Evolutionary conservation across 2,888 invertebrate genomes (phyloP).

Genomic region (Calliscelio sp.): DNA sequence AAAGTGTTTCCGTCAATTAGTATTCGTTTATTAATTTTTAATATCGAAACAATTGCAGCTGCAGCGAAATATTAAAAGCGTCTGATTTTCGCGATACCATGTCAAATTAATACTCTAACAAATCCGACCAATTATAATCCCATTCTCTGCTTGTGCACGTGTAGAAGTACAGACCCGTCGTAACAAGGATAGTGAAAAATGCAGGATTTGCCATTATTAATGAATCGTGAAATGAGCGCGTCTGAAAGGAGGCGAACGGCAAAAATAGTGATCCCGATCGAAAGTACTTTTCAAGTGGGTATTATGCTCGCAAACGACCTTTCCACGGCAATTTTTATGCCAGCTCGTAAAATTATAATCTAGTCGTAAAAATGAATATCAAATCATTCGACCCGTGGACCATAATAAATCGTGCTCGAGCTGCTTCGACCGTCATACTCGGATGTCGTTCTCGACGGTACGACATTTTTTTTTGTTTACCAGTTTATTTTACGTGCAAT

Average conservation of each 20-base stretch:
- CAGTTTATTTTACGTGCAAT: conserved; percentile 28
- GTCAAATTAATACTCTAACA: conserved; percentile 9
- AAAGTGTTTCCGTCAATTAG: conserved; percentile 44
- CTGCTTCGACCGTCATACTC: conserved; percentile 3
- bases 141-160: neutral
- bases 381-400: conserved; percentile 51
- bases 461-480: conserved; percentile 12
- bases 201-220: conserved; percentile 50
- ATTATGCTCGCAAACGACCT: conserved; percentile 49
- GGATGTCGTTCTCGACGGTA: neutral
- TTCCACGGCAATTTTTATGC: conserved; percentile 48
- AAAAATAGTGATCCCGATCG: conserved; percentile 50
- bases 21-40: neutral
- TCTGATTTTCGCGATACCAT: neutral
- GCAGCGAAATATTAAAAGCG: neutral
- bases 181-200: conserved; percentile 37
- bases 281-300: conserved; percentile 53
- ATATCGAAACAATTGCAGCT: neutral
- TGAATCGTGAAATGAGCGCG: conserved; percentile 43
- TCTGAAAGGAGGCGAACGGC: conserved; percentile 30
- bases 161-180: neutral
- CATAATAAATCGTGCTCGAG: conserved; percentile 37
- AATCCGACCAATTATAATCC: conserved; percentile 42
- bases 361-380: conserved; percentile 63
- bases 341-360: conserved; percentile 62